Evolutionary conservation across 1,140 invertebrate species (phyloP), one percentile per base, ranked within the genome.

Genomic region (Eufriesea mexicana): DNA sequence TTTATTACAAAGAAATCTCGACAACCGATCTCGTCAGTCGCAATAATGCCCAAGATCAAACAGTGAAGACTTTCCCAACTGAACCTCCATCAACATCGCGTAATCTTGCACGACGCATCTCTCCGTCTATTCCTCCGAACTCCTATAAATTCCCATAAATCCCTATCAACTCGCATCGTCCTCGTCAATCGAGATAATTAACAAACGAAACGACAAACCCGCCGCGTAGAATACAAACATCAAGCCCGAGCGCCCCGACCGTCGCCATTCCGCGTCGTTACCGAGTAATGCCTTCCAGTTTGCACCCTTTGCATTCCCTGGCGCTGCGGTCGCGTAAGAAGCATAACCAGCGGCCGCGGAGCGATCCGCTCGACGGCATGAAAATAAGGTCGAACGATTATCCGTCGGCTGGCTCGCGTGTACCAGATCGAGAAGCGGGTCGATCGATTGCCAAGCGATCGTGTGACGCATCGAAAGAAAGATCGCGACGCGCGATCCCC

Each of bases 381-480:
- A 75, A 81, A 81, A 75, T 57, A 75, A 75, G 71, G 71, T 75
- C 72, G 72, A 57, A 55, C 62, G 72, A 57, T 66, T 66, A 67
- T 76, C 79, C 57, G 35, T 35, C 35, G 35, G 35, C 42, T 5
- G 54, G 51, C 9, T 18, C 28, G 73, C 45, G 16, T 35, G 35
- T 42, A n/a, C 61, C 61, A 57, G 42, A 57, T 76, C 49, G 72
- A 67, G 62, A 81, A 81, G 51, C 72, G 64, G 79, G 79, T 67
- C 79, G 79, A 74, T 81, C 64, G 79, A 81, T 81, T 76, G 79
- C 51, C 72, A 76, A 81, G 42, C 61, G 61, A 57, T 76, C 72
- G 79, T 28, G 72, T 54, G 79, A 76, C 72, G 35, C 71, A 66
- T 66, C 42, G 59, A 47, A 81, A 64, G 71, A 81, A 75, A 75